Evolutionary conservation across 1,140 invertebrate genomes (phyloP), one percentile per base, ranked within the genome.

Genomic region (Drosophila rhopaloa): DNA sequence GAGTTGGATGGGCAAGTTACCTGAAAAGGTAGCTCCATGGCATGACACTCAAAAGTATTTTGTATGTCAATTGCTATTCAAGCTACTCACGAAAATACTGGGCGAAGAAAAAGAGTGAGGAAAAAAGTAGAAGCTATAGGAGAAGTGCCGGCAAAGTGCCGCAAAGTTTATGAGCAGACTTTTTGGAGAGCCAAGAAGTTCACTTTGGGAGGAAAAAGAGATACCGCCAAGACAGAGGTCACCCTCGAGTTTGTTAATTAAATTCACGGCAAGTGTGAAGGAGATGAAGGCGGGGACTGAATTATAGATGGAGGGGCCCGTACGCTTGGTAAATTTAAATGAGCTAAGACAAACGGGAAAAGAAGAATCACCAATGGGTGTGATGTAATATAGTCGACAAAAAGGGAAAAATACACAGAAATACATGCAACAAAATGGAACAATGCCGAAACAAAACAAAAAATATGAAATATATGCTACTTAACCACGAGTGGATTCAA

Each of bases 21-120:
- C 65, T 68, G 47, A 37, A 61, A 57, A 77, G 75, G 62, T 68
- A 68, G 62, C 46, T 71, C 54, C 67, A 59, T 74, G 57, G 65
- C 75, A 79, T 66, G 76, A 79, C 60, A 79, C 76, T 72, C 67
- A 56, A 72, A 72, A 79, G 76, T 79, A 79, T 72, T 79, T 79
- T 79, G 76, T 79, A 73, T 79, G 76, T 79, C 76, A 79, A 79
- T 79, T 79, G 76, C 76, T 79, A 79, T 79, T 78, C 58, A 73
- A 79, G 76, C 76, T 72, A 79, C 66, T 79, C 59, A 78, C 75
- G 60, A 73, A 61, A 71, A 71, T 50, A 24, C 53, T 43, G 16
- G 41, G 16, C 13, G 41, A 38, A 13, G 19, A 35, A 9, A 35
- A 27, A 41, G 14, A 44, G 16, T 19, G 32, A 48, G 8, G 19